Conservation (phyloP, 2,797 vertebrate genomes). For the Sebastes iracundus region DNA sequence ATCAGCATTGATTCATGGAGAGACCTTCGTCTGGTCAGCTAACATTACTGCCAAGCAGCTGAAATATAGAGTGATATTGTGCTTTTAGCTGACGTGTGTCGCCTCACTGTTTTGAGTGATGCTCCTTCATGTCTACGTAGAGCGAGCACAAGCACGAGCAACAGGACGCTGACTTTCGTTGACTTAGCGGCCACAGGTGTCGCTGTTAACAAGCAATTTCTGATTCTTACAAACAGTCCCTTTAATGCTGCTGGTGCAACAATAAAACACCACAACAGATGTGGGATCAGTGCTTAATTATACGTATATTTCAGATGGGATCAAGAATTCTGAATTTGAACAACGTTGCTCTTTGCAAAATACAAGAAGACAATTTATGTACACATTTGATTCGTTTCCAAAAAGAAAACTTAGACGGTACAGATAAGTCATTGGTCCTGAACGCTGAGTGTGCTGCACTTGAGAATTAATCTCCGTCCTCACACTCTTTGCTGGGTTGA, state of each 20-base stretch:
- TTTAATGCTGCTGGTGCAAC: neutral
- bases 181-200: too few relatives aligned
- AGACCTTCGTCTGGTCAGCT: too few relatives aligned
- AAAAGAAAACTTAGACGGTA: neutral
- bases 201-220: too few relatives aligned
- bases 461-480: slow-evolving; percentile 14
- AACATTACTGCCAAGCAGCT: too few relatives aligned
- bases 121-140: fast-evolving
- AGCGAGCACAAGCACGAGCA: too few relatives aligned
- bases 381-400: neutral
- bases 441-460: neutral
- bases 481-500: neutral
- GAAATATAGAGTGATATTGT: too few relatives aligned
- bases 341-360: neutral
- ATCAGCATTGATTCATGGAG: too few relatives aligned
- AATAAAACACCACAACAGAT: neutral
- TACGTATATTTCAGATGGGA: neutral
- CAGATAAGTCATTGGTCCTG: neutral
- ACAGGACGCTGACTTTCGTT: too few relatives aligned
- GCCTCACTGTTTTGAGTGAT: too few relatives aligned
- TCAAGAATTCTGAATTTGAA: neutral
- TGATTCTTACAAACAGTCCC: too few relatives aligned
- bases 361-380: neutral
- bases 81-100: too few relatives aligned
- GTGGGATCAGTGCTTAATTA: neutral